A percentile compares a stretch with the other conserved stretches of the same genome.
Conservation (phyloP, 1,140 invertebrate species). For the Piezodorus guildinii region DNA sequence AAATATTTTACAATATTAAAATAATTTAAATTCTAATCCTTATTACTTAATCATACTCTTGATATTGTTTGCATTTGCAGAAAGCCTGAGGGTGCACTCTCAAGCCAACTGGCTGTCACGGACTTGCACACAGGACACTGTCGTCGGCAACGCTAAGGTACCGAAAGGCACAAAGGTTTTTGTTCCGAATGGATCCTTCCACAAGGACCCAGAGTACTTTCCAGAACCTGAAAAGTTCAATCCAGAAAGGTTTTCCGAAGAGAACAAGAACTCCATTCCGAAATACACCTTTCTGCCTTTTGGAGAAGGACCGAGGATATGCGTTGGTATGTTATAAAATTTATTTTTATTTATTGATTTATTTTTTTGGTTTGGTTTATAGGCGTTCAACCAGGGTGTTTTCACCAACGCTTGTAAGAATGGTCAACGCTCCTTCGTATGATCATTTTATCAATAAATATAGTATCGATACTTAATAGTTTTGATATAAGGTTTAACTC, state of each 20-base stretch:
- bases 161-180: constrained; percentile 37
- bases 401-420: too few relatives aligned
- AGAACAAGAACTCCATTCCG: constrained; percentile 31
- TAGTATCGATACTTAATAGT: too few relatives aligned
- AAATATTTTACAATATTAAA: too few relatives aligned
- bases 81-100: neutral
- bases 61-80: neutral
- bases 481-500: too few relatives aligned
- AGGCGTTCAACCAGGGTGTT: too few relatives aligned
- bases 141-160: constrained; percentile 29
- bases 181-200: constrained; percentile 33
- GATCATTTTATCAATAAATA: too few relatives aligned
- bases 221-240: constrained; percentile 48
- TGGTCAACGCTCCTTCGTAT: too few relatives aligned
- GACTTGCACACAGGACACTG: neutral
- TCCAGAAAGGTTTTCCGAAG: constrained; percentile 48
- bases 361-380: too few relatives aligned
- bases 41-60: too few relatives aligned
- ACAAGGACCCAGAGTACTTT: constrained; percentile 41
- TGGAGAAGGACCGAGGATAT: constrained; percentile 45
- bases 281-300: constrained; percentile 44
- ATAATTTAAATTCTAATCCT: too few relatives aligned
- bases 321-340: constrained; percentile 35
- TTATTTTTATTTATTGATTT: too few relatives aligned
- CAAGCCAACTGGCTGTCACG: neutral